Evolutionary conservation across 2,797 vertebrate genomes (phyloP).

Genomic region (Rachycentron canadum): DNA sequence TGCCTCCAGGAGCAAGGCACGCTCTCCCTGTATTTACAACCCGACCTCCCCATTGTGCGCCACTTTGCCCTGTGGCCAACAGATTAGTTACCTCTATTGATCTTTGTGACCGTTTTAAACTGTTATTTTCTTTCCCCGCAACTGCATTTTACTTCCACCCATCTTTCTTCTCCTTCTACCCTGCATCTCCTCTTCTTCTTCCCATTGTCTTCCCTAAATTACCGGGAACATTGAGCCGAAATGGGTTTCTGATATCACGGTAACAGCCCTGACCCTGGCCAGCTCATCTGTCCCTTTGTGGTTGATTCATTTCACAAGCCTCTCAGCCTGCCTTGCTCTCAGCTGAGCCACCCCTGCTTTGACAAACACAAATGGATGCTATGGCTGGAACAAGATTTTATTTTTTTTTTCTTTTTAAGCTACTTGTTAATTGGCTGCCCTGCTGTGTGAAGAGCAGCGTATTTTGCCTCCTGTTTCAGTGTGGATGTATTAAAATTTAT

Average conservation of each 20-base stretch:
- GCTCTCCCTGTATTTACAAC: constrained; percentile 68
- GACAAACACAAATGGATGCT: constrained; percentile 58
- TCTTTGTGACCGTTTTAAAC: constrained; percentile 63
- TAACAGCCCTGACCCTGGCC: constrained; percentile 65
- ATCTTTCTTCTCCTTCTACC: constrained; percentile 28
- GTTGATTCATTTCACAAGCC: constrained; percentile 76
- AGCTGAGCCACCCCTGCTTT: constrained; percentile 51
- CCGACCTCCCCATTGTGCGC: constrained; percentile 35
- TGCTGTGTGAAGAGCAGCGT: constrained; percentile 25
- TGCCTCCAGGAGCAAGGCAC: constrained; percentile 69
- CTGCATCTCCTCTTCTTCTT: not conserved
- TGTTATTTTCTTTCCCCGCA: not conserved
- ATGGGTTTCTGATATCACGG: constrained; percentile 76
- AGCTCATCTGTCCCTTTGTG: constrained; percentile 65
- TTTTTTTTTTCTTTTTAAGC: constrained; percentile 3
- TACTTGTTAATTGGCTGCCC: constrained; percentile 36
- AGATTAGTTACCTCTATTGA: constrained; percentile 76
- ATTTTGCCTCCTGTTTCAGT: constrained; percentile 33
- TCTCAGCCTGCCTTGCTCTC: constrained; percentile 52
- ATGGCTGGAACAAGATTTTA: constrained; percentile 25
- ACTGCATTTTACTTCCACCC: constrained; percentile 27
- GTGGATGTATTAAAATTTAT: constrained; percentile 18
- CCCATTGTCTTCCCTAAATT: constrained; percentile 55
- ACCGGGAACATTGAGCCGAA: constrained; percentile 65
- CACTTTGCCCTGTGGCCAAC: constrained; percentile 58